Evolutionary conservation across 2,113 vertebrate genomes (phyloP).

Genomic region (Piaya cayana): DNA sequence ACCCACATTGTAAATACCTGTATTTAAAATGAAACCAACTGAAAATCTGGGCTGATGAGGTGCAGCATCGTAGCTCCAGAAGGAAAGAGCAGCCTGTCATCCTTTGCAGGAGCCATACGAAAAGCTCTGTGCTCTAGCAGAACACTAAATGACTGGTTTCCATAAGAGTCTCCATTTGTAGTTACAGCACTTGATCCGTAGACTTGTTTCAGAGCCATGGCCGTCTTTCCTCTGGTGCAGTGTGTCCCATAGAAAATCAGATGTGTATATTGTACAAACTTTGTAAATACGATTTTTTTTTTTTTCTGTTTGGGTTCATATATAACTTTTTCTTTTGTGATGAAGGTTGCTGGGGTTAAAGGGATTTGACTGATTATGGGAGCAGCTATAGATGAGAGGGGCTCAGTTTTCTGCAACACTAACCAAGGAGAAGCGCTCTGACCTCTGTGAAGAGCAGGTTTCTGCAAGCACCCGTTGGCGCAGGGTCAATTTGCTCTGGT

Average conservation of each 20-base stretch:
- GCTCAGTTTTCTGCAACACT: slow-evolving; percentile 86
- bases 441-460: slow-evolving; percentile 29
- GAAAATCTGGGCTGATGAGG: slow-evolving; percentile 79
- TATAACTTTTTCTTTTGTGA: slow-evolving; percentile 76
- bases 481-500: slow-evolving; percentile 19
- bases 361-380: slow-evolving; percentile 84
- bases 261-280: slow-evolving; percentile 89
- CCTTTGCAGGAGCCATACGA: slow-evolving; percentile 75
- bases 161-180: slow-evolving; percentile 69
- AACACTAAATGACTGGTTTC: slow-evolving; percentile 81
- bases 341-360: slow-evolving; percentile 84
- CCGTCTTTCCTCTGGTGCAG: slow-evolving; percentile 80
- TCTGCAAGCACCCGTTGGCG: not conserved
- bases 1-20: slow-evolving; percentile 83
- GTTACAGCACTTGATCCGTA: slow-evolving; percentile 76
- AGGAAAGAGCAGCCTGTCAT: slow-evolving; percentile 78
- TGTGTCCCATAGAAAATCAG: slow-evolving; percentile 80
- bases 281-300: slow-evolving; percentile 81
- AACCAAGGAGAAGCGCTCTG: slow-evolving; percentile 48
- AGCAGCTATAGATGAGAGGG: slow-evolving; percentile 86
- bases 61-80: slow-evolving; percentile 74
- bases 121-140: slow-evolving; percentile 75
- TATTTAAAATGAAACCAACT: slow-evolving; percentile 79
- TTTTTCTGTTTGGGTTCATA: slow-evolving; percentile 79
- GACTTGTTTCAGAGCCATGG: slow-evolving; percentile 78